Evolutionary conservation across 2,888 invertebrate species (phyloP).

Genomic region (Ctena decussata): DNA sequence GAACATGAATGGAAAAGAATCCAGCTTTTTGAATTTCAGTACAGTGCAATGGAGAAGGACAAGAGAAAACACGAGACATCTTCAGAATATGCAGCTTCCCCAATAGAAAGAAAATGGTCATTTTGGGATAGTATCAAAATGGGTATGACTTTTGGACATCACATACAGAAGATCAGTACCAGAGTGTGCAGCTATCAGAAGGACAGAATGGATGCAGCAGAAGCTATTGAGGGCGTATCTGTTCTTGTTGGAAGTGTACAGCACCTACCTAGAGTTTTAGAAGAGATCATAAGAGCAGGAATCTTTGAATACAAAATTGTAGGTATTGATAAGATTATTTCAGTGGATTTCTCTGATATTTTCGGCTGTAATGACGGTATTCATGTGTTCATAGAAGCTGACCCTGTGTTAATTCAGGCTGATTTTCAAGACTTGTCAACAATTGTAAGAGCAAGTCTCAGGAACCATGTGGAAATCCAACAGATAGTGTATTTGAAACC

Average conservation of each 20-base stretch:
- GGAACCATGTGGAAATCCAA: background rate
- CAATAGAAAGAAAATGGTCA: background rate
- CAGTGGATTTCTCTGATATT: background rate
- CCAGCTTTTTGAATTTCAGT: slow-evolving; percentile 4
- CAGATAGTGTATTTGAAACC: background rate
- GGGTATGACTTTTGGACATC: background rate
- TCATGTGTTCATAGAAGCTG: background rate
- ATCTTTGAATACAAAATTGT: background rate
- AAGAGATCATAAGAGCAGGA: background rate
- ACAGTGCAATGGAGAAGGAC: background rate
- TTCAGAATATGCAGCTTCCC: background rate
- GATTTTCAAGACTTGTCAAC: background rate
- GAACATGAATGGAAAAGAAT: slow-evolving; percentile 5
- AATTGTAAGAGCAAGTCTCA: background rate
- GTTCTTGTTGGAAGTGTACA: background rate
- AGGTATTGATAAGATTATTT: background rate
- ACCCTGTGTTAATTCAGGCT: background rate
- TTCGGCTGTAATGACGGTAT: background rate
- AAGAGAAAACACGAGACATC: background rate
- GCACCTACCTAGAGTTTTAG: background rate
- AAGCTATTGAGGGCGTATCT: background rate
- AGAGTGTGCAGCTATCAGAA: slow-evolving; percentile 1
- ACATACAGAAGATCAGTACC: background rate
- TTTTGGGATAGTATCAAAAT: slow-evolving; percentile 2
- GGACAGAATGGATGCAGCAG: background rate